phyloP scores from a whole-genome alignment of 2,888 invertebrate genomes.

The Metellina segmentata region DNA sequence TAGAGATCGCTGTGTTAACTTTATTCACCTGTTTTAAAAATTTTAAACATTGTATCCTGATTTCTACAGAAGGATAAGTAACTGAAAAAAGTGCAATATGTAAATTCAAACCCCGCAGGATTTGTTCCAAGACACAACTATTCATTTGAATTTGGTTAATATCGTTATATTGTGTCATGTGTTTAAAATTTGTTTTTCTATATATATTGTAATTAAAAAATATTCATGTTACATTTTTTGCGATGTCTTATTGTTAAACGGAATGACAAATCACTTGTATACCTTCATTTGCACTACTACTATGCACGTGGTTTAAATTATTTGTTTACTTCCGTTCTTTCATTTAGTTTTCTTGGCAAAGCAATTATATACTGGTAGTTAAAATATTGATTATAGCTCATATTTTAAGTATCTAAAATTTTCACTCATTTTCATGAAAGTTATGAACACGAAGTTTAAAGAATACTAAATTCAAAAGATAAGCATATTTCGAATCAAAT shows the following conservation, averaged over 20 bases:
- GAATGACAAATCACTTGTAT: conserved; percentile 30
- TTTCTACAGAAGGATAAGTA: conserved; percentile 59
- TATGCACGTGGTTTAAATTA: conserved; percentile 57
- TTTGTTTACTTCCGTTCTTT: not conserved
- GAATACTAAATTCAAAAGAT: no score
- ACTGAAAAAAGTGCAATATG: conserved; percentile 70
- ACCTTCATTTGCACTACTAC: conserved; percentile 48
- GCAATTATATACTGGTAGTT: not conserved
- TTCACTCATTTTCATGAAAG: no score
- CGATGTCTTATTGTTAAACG: conserved; percentile 53
- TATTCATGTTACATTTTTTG: conserved; percentile 63
- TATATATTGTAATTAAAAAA: conserved; percentile 59
- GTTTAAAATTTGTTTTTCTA: conserved; percentile 58
- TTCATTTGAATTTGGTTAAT: conserved; percentile 68
- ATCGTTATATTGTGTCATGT: conserved; percentile 67
- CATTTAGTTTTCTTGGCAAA: not conserved
- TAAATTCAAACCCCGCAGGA: conserved; percentile 48
- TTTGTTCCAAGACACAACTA: conserved; percentile 36
- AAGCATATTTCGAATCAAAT: no score
- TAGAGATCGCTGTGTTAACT: conserved; percentile 45
- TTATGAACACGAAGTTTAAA: no score
- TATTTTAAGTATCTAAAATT: not conserved
- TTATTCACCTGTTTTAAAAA: conserved; percentile 40
- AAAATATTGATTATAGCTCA: not conserved
- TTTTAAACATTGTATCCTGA: conserved; percentile 47